Conservation (phyloP, 2,113 vertebrate genomes). For the Pteruthius melanotis region DNA sequence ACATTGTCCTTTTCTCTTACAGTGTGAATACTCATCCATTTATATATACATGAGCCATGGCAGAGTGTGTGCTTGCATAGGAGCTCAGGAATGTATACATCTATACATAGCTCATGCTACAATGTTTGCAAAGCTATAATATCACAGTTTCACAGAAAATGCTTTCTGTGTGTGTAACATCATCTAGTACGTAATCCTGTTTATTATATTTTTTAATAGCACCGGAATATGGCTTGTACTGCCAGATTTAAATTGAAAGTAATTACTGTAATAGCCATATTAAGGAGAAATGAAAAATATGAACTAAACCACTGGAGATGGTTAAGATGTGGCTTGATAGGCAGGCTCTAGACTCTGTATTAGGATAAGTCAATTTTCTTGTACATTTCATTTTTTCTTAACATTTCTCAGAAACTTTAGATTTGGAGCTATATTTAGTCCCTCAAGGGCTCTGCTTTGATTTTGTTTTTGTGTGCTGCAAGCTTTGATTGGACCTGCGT, state of each 20-base stretch:
- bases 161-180: neutral
- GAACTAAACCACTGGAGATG: neutral
- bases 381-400: neutral
- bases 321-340: neutral
- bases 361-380: neutral
- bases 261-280: neutral
- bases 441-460: neutral
- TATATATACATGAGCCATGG: neutral
- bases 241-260: neutral
- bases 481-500: conserved; percentile 5
- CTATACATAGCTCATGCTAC: neutral
- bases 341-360: neutral
- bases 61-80: neutral
- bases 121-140: neutral
- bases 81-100: neutral
- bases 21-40: neutral
- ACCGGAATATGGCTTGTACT: neutral
- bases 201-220: neutral
- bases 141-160: neutral
- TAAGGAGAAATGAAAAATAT: neutral
- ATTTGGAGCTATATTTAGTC: conserved; percentile 15
- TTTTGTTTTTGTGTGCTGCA: conserved; percentile 9
- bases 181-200: neutral
- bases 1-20: neutral
- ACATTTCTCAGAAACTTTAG: neutral